A percentile compares a stretch with the other conserved stretches of the same genome.
Evolutionary conservation across 2,113 vertebrate genomes (phyloP).

Genomic region (Chaetodon auriga): DNA sequence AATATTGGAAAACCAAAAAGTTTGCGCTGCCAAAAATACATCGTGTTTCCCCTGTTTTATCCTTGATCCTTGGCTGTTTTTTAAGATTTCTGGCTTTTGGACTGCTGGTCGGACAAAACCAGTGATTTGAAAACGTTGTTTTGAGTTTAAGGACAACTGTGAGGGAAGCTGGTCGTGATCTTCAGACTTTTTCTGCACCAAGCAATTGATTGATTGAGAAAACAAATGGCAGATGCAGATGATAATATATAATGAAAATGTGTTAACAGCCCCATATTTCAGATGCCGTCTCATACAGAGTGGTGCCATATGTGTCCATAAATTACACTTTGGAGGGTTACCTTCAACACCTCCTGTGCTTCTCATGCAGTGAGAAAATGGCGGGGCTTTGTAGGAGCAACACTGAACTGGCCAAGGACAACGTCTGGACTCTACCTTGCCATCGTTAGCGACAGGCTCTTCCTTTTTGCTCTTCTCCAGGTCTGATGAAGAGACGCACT

Average conservation of each 20-base stretch:
- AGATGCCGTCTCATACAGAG: background rate
- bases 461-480: constrained; percentile 87
- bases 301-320: background rate
- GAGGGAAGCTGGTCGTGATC: background rate
- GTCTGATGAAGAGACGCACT: constrained; percentile 88
- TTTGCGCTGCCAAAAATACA: background rate
- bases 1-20: background rate
- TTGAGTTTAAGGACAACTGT: background rate
- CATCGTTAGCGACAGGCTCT: constrained; percentile 43
- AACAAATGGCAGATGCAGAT: background rate
- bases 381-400: background rate
- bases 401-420: constrained; percentile 7
- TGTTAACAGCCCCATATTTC: background rate
- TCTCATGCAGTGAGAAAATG: background rate
- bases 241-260: background rate
- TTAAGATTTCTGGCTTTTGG: background rate
- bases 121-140: background rate
- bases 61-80: background rate
- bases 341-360: background rate
- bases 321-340: constrained; percentile 1
- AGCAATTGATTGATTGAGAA: background rate
- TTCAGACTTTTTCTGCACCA: background rate
- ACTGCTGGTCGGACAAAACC: background rate
- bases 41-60: background rate
- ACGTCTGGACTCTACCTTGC: constrained; percentile 76